Percentiles rank a stretch among this genome's conserved stretches.
These are phyloP conservation scores for Melanotaenia parkinsoni DNA, from an alignment of 2,797 vertebrate genomes.

Conservation along the genomic window DNA sequence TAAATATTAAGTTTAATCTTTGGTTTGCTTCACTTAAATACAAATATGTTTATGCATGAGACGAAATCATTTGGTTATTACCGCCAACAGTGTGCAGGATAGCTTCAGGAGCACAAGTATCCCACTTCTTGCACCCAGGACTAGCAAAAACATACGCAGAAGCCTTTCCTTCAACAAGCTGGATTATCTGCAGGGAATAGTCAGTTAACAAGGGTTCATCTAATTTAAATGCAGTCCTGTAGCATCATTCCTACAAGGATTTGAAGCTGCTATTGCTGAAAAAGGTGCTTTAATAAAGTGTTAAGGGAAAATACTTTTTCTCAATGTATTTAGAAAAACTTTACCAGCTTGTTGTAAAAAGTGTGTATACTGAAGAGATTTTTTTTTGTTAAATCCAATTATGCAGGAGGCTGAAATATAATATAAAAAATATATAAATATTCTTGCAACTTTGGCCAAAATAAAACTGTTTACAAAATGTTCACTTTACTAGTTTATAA, in stretches of 20 bases:
- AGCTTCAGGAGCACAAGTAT: constrained; percentile 95
- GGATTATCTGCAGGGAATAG: constrained; percentile 87
- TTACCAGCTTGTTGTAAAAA: background rate
- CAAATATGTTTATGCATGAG: background rate
- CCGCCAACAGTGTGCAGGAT: constrained; percentile 94
- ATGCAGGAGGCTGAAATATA: background rate
- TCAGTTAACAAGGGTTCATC: background rate
- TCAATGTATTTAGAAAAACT: background rate
- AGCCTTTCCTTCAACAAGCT: constrained; percentile 96
- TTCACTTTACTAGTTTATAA: background rate
- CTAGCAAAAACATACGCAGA: constrained; percentile 98
- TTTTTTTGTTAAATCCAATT: background rate
- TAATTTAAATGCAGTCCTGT: background rate
- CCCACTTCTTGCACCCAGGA: constrained; percentile 98
- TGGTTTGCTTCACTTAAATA: background rate
- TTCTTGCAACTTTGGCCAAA: too few species aligned
- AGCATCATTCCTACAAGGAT: background rate
- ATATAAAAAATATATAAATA: background rate
- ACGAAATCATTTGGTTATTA: constrained; percentile 56
- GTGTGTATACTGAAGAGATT: background rate
- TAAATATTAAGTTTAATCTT: background rate
- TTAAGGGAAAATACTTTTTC: background rate
- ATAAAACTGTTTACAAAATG: too few species aligned
- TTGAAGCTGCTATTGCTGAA: background rate
- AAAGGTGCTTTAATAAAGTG: background rate